phyloP scores from a whole-genome alignment of 2,113 vertebrate species.

The Semicossyphus pulcher region DNA sequence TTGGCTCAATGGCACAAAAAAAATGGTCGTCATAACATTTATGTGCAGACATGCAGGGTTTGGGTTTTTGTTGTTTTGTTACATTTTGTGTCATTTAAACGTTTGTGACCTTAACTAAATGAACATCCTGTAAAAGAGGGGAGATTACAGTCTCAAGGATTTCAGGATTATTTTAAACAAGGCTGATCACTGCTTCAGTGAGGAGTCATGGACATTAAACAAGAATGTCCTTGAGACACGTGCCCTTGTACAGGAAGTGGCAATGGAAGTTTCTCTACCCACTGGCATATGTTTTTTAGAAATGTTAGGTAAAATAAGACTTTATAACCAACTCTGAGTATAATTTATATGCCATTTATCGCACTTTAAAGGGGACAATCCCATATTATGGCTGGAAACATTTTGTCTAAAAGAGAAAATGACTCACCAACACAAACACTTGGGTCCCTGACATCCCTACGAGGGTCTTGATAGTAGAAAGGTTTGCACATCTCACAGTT shows the following conservation, averaged over 20 bases:
- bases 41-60: too few species aligned
- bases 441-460: constrained; percentile 86
- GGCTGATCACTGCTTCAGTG: too few species aligned
- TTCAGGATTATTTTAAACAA: not conserved
- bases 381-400: not conserved
- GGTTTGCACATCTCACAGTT: constrained; percentile 87
- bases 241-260: too few species aligned
- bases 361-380: not conserved
- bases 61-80: too few species aligned
- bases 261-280: not conserved
- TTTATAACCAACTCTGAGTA: not conserved
- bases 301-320: too few species aligned
- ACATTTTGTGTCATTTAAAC: too few species aligned
- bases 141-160: not conserved
- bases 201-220: not conserved
- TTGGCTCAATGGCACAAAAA: too few species aligned
- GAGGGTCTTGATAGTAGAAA: constrained; percentile 85
- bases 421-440: constrained; percentile 86
- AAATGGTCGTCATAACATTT: too few species aligned
- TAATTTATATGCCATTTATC: not conserved
- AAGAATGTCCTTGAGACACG: not conserved
- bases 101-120: not conserved
- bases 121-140: not conserved
- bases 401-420: not conserved
- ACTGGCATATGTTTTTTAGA: too few species aligned